Base-by-base conservation (phyloP, 92 coral and sea anemone species). In the Epizoanthus fatuus region DNA sequence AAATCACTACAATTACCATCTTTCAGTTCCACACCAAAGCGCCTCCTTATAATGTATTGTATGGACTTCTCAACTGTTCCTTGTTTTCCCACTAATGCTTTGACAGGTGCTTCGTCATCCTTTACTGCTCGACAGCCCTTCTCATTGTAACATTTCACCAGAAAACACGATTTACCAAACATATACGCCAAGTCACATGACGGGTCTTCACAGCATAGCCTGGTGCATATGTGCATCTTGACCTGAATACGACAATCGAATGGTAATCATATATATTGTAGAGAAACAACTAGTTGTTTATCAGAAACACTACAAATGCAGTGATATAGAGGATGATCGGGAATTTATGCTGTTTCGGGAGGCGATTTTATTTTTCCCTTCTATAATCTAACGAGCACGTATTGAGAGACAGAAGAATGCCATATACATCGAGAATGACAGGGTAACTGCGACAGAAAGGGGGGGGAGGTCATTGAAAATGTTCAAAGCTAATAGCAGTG, bases 171-270 rank as follows among this genome's bases (percentile, higher is more conserved):
- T 65, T 91, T 87, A n/a, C 98, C 91, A 66, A 93, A 91, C 99
- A 97, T 97, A 74, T 97, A 97, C 7, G 99, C 97, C 49, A 95
- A 82, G 86, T 97, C 99, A 79, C 99, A 97, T 14, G 91, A 56
- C 11, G 97, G 86, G 16, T 97, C 98, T 81, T 97, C 99, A 56
- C 99, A 97, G 91, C 99, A 97, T 32, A 97, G 76, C 29, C 98
- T 84, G 75, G 98, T 95, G 40, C 99, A 97, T 49, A 94, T 95
- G 85, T 97, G 98, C 77, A 88, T 84, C 74, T 93, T 91, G 15
- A 77, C 82, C 82, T 77, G 19, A 51, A 44, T 14, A 70, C 10
- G 60, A 7, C 20, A 19, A 53, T 7, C 77, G 44, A 69, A 14
- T 39, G 32, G 42, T 20, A 63, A 4, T 42, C 9, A 44, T 44